Conservation (phyloP, 2,113 vertebrate species). For the Pterophyllum scalare region DNA sequence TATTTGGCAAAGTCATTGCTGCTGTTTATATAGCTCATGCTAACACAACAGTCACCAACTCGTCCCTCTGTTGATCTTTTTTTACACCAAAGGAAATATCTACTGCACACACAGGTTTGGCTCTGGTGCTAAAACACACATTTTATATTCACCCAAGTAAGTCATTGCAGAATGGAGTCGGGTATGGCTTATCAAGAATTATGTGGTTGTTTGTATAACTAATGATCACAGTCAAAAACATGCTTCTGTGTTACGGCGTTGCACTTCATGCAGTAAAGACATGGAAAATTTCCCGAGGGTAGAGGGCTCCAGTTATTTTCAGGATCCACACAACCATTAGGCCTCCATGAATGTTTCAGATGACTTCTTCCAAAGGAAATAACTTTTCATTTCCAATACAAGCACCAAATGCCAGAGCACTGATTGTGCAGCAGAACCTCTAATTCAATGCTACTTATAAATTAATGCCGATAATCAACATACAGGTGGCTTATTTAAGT, state of each 20-base stretch:
- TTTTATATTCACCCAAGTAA: neutral
- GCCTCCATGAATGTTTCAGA: neutral
- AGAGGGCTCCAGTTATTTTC: slow-evolving; percentile 2
- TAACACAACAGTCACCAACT: neutral
- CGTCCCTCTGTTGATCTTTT: neutral
- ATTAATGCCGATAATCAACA: neutral
- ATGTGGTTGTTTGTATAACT: slow-evolving; percentile 20
- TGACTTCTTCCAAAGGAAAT: neutral
- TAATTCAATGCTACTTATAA: neutral
- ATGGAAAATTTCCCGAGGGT: slow-evolving; percentile 28
- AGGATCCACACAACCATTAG: slow-evolving; percentile 29
- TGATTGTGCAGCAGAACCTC: neutral
- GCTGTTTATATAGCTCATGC: neutral
- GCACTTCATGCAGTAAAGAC: neutral
- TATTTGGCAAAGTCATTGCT: neutral
- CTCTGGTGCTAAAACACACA: neutral
- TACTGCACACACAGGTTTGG: neutral
- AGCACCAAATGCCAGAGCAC: neutral
- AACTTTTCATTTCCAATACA: neutral
- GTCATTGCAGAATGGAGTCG: neutral
- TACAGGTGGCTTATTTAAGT: too few relatives aligned
- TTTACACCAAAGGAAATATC: neutral
- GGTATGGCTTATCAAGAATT: neutral
- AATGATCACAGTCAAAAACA: slow-evolving; percentile 12
- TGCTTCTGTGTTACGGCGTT: neutral